phyloP scores from a whole-genome alignment of 2,113 vertebrate genomes.

The Ceyx margarethae region DNA sequence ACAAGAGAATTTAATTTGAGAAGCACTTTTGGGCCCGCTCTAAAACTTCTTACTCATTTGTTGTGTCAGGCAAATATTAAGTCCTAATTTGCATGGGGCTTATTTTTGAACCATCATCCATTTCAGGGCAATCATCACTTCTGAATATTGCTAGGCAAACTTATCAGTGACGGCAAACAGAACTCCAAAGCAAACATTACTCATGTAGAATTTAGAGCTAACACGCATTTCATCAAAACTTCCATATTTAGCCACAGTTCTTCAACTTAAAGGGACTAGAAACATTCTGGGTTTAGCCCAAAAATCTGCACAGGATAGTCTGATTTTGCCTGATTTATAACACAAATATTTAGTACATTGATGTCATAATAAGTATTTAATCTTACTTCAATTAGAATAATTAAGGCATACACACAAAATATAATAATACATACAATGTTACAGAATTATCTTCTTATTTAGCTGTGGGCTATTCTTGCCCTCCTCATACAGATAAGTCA shows the following conservation, averaged over 20 bases:
- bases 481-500: conserved; percentile 78
- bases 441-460: conserved; percentile 57
- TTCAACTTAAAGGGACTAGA: neutral
- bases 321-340: neutral
- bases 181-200: conserved; percentile 25
- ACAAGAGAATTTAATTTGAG: neutral
- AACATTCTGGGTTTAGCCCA: neutral
- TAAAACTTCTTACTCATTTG: neutral
- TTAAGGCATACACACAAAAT: neutral
- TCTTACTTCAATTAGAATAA: conserved; percentile 11
- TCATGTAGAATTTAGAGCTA: neutral
- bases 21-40: neutral
- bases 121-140: neutral
- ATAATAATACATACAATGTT: neutral
- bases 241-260: neutral
- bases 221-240: neutral
- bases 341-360: neutral
- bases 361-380: neutral
- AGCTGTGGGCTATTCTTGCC: conserved; percentile 74
- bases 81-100: neutral
- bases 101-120: conserved; percentile 11
- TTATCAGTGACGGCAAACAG: neutral
- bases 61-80: neutral
- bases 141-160: neutral
- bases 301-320: neutral